These are phyloP conservation scores for Drosophila sechellia DNA, from an alignment of 1,140 invertebrate genomes.

Conservation along the genomic window DNA sequence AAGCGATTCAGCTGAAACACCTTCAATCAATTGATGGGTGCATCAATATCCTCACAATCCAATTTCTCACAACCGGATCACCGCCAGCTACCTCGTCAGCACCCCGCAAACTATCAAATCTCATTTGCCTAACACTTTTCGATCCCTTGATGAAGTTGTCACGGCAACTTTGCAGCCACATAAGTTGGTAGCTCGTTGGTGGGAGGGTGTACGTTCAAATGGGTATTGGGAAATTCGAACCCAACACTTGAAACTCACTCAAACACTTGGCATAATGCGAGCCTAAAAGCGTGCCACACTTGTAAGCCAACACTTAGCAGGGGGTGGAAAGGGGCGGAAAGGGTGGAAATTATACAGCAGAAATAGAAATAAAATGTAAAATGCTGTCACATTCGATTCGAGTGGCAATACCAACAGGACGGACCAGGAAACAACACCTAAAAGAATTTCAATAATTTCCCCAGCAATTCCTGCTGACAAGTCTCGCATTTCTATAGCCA, in stretches of 20 bases:
- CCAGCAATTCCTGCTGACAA: slow-evolving; percentile 70
- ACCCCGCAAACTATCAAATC: slow-evolving; percentile 46
- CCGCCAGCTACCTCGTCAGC: not conserved
- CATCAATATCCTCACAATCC: not conserved
- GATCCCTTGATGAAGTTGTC: slow-evolving; percentile 46
- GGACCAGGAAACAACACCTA: slow-evolving; percentile 50
- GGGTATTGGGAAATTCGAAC: slow-evolving; percentile 42
- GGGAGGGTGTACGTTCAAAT: slow-evolving; percentile 8
- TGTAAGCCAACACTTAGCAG: slow-evolving; percentile 46
- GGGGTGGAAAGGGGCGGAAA: not conserved
- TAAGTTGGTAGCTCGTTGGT: slow-evolving; percentile 13
- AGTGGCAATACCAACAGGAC: slow-evolving; percentile 68
- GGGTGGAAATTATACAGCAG: slow-evolving; percentile 63
- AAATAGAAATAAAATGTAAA: slow-evolving; percentile 68
- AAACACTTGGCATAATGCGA: slow-evolving; percentile 78
- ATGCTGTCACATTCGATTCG: slow-evolving; percentile 78
- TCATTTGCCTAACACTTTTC: slow-evolving; percentile 55
- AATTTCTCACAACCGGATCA: not conserved
- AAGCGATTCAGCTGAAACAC: not conserved
- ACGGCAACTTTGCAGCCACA: slow-evolving; percentile 45
- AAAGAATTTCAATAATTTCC: slow-evolving; percentile 78
- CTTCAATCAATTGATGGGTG: too few species aligned
- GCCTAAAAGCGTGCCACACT: slow-evolving; percentile 62
- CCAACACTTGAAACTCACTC: slow-evolving; percentile 68
- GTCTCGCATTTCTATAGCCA: slow-evolving; percentile 76